Conservation (phyloP, 2,888 invertebrate genomes). For the Scrobipalpa atriplicella region DNA sequence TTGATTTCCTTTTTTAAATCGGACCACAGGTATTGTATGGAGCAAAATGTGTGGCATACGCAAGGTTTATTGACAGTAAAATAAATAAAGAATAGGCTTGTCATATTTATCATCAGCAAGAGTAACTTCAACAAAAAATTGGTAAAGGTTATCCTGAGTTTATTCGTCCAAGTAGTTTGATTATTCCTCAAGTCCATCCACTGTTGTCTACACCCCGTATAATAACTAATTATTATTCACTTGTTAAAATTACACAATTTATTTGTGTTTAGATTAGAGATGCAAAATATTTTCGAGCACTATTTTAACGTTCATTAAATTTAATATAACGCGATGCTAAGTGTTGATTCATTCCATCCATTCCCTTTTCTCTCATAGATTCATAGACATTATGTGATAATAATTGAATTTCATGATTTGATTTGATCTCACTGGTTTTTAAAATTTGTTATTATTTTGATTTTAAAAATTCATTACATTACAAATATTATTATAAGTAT, state of each 20-base stretch:
- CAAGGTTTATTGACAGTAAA: no score
- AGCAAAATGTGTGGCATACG: no score
- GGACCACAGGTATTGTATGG: no score
- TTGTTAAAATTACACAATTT: constrained; percentile 31
- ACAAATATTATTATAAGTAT: constrained; percentile 26
- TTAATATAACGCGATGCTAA: background rate
- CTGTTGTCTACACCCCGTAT: background rate
- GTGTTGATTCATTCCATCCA: constrained; percentile 31
- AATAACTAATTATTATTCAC: constrained; percentile 23
- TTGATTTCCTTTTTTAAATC: no score
- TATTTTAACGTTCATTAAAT: constrained; percentile 11
- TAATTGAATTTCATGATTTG: constrained; percentile 31
- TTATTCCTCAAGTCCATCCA: background rate
- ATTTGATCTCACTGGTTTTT: constrained; percentile 33
- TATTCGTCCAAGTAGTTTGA: no score
- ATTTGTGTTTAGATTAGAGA: constrained; percentile 17
- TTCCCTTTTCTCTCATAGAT: background rate
- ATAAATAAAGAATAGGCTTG: no score
- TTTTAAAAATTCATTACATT: constrained; percentile 18
- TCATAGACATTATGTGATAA: constrained; percentile 29
- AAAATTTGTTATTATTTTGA: constrained; percentile 27
- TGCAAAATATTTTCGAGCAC: constrained; percentile 21
- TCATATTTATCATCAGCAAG: no score
- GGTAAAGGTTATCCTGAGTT: no score
- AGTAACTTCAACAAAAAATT: no score